Evolutionary conservation across 2,797 vertebrate genomes (phyloP).

Genomic region (Nyctibius grandis): DNA sequence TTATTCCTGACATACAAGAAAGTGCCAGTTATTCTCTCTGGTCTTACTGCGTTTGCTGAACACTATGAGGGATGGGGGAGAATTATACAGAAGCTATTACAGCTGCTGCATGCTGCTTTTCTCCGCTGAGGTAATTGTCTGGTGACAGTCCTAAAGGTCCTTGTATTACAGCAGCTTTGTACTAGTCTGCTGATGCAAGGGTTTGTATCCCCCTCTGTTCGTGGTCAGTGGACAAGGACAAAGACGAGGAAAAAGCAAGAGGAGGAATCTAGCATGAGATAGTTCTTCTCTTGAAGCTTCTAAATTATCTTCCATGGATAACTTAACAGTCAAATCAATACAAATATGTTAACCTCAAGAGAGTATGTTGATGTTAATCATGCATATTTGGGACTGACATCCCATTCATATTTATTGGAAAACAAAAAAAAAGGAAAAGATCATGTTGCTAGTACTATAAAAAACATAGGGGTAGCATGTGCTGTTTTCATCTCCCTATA

Average conservation of each 20-base stretch:
- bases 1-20: background rate
- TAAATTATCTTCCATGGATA: background rate
- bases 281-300: background rate
- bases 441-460: background rate
- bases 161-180: background rate
- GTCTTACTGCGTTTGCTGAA: background rate
- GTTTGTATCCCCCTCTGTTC: background rate
- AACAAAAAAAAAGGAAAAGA: background rate
- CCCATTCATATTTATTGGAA: background rate
- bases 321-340: background rate
- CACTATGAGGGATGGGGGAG: accelerated
- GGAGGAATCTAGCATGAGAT: background rate
- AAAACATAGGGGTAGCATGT: background rate
- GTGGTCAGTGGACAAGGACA: background rate
- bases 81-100: background rate
- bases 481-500: background rate
- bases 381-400: background rate
- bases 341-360: background rate
- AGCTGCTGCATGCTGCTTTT: background rate
- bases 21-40: background rate
- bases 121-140: background rate
- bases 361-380: background rate
- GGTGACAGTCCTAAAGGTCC: background rate
- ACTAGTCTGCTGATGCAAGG: background rate
- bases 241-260: background rate